Evolutionary conservation across 2,888 invertebrate genomes (phyloP).

Genomic region (Thera britannica): DNA sequence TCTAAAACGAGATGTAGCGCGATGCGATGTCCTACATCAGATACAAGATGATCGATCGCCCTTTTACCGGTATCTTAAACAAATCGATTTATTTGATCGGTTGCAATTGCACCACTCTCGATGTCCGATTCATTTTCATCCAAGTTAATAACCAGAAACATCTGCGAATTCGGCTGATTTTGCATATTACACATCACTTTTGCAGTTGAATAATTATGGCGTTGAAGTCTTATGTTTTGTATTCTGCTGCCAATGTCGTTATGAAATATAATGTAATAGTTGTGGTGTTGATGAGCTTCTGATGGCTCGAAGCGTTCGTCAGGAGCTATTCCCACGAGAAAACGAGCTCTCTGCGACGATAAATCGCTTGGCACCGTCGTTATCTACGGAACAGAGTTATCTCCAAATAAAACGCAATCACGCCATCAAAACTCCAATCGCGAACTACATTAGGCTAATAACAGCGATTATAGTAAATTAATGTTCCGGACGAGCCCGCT

Average conservation of each 20-base stretch:
- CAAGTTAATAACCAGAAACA: constrained; percentile 50
- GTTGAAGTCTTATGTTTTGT: constrained; percentile 5
- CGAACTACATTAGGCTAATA: constrained; percentile 57
- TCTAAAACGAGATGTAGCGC: constrained; percentile 58
- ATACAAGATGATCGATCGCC: constrained; percentile 64
- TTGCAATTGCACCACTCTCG: constrained; percentile 59
- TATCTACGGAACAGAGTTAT: constrained; percentile 39
- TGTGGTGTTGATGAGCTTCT: constrained; percentile 56
- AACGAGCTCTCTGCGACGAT: constrained; percentile 31
- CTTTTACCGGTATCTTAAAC: constrained; percentile 64
- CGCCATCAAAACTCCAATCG: constrained; percentile 49
- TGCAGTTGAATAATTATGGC: constrained; percentile 2
- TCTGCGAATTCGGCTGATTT: constrained; percentile 49
- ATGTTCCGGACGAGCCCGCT: constrained; percentile 49
- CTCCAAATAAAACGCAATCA: constrained; percentile 40
- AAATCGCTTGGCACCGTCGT: constrained; percentile 34
- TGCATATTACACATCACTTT: constrained; percentile 45
- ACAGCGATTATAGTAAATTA: constrained; percentile 64
- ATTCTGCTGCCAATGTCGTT: constrained; percentile 2
- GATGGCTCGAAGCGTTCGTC: constrained; percentile 49
- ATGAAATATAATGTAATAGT: constrained; percentile 27
- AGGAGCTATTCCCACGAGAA: constrained; percentile 59
- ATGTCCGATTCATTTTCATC: constrained; percentile 52
- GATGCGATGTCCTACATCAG: constrained; percentile 54
- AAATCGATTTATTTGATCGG: constrained; percentile 65